These are phyloP conservation scores for human (Homo sapiens) DNA, from an alignment of 2,113 vertebrate genomes.

Conservation along the genomic window DNA sequence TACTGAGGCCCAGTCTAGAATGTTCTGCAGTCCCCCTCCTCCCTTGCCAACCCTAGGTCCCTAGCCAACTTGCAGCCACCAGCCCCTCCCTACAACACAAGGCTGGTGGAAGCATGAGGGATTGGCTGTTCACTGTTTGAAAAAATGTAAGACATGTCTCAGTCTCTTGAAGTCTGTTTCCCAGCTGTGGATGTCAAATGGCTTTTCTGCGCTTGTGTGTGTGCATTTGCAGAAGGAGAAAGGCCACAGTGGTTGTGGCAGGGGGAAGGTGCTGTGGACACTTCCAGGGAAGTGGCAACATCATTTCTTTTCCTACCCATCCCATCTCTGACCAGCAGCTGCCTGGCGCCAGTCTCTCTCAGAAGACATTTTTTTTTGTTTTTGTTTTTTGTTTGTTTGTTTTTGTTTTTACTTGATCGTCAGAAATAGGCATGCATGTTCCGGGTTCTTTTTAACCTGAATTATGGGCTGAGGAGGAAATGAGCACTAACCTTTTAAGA, in stretches of 20 bases:
- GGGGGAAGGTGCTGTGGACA: not conserved
- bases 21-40: not conserved
- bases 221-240: not conserved
- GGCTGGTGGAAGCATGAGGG: not conserved
- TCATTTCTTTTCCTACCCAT: not conserved
- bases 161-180: slow-evolving; percentile 9
- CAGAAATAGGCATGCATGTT: not conserved
- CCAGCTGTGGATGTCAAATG: slow-evolving; percentile 34
- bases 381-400: not conserved
- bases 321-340: not conserved
- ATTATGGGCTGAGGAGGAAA: not conserved
- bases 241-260: not conserved
- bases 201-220: not conserved
- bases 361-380: not conserved
- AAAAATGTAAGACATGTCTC: not conserved
- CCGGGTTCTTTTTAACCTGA: not conserved
- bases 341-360: slow-evolving; percentile 11
- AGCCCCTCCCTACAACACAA: not conserved
- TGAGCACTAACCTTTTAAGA: not conserved
- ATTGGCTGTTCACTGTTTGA: not conserved
- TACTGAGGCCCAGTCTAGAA: not conserved
- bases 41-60: not conserved
- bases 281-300: not conserved
- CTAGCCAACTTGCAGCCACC: not conserved
- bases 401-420: slow-evolving; percentile 30